Base-by-base conservation (phyloP, 2,797 vertebrate genomes). In the Poecile montanus region DNA sequence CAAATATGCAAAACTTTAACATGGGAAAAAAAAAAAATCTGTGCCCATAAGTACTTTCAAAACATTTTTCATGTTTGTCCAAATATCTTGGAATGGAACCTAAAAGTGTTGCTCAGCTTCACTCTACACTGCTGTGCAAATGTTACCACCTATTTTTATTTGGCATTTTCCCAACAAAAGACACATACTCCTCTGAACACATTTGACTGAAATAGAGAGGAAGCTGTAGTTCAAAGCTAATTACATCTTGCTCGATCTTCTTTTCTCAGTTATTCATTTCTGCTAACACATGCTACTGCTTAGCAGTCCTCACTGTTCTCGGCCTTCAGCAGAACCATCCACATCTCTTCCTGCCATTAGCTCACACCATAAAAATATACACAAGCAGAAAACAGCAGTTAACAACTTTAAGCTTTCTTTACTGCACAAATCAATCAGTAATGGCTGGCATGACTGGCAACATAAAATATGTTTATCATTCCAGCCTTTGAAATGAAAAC, bases 211-310 rank as follows among this genome's bases (percentile, higher is more conserved):
- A 96, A 93, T 83, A 84, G 85, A 94, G 95, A 93, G 85, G 83
- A 94, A 94, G 54, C 84, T 94, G 89, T 58, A 96, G 95, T 94
- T 96, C 84, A 96, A 95, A 95, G 90, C 88, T 95, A 94, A 95
- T 94, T 94, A 95, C 88, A 89, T 94, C 85, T 96, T 12, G 18
- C 91, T 90, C 93, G 86, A 60, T 97, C 90, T 96, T 93, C 80
- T 94, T 95, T 97, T 95, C 92, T 95, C 88, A 92, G 91, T 92
- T 91, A 95, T 93, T 94, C 91, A 92, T 93, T 94, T 92, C 83
- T 91, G 71, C 94, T 96, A 95, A 94, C 94, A 95, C 94, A 96
- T 94, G 94, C 83, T 95, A 70, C 91, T 91, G 90, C 90, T 96
- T 95, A 95, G 84, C 88, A 94, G 90, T 94, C 94, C 80, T 65